phyloP scores from a whole-genome alignment of 2,797 vertebrate genomes.

The Macropus fuliginosus region DNA sequence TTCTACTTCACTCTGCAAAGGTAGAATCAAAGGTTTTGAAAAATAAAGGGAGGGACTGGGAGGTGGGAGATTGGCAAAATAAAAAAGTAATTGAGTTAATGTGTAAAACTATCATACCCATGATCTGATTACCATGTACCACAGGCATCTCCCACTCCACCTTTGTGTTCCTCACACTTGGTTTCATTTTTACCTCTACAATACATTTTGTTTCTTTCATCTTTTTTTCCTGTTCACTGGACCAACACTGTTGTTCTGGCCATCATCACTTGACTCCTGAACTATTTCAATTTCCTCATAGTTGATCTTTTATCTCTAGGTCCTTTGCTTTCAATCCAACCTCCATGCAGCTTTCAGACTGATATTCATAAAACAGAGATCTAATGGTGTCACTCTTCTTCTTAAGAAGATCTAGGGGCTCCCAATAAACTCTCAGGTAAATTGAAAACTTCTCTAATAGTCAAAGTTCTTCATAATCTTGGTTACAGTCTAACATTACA shows the following conservation, averaged over 20 bases:
- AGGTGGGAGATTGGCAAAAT: neutral
- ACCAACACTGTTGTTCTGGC: neutral
- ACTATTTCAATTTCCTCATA: neutral
- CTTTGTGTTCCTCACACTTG: too few relatives aligned
- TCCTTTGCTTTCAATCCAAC: neutral
- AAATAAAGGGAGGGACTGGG: neutral
- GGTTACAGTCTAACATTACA: neutral
- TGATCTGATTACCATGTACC: neutral
- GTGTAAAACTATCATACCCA: neutral
- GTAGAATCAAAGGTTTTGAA: neutral
- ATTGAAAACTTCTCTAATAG: neutral
- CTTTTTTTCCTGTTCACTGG: too few relatives aligned
- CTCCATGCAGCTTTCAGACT: neutral
- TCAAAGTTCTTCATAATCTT: neutral
- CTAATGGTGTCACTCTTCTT: neutral
- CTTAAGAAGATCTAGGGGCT: neutral
- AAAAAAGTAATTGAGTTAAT: neutral
- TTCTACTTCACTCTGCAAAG: neutral
- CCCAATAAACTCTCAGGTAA: neutral
- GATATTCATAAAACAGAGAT: too few relatives aligned
- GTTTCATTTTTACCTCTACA: neutral
- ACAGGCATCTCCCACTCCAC: too few relatives aligned
- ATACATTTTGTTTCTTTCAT: neutral
- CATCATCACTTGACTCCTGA: neutral
- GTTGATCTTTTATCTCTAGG: too few relatives aligned